Evolutionary conservation across 2,888 invertebrate species (phyloP).

Genomic region (Lacanobia oleracea): DNA sequence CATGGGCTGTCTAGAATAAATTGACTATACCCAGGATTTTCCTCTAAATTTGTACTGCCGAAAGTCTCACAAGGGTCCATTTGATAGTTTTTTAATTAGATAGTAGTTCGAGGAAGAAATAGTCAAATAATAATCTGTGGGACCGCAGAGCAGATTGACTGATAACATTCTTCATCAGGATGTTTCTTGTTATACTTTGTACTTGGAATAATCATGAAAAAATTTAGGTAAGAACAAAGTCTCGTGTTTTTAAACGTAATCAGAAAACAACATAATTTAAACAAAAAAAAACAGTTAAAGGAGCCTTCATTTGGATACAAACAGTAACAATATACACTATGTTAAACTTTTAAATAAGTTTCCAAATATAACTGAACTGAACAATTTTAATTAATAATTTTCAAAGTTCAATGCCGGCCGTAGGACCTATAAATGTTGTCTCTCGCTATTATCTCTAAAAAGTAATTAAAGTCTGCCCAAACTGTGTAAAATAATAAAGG

Average conservation of each 20-base stretch:
- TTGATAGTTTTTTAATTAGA: not conserved
- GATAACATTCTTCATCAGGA: not conserved
- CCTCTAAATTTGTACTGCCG: not conserved
- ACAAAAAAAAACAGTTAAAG: not conserved
- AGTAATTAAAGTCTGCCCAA: constrained; percentile 53
- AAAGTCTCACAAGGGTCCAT: not conserved
- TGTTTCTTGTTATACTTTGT: not conserved
- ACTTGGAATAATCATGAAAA: not conserved
- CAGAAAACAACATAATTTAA: too few relatives aligned
- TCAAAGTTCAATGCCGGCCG: constrained; percentile 34
- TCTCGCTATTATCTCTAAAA: constrained; percentile 44
- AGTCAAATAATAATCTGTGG: not conserved
- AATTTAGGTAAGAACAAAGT: not conserved
- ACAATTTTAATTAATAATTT: constrained; percentile 54
- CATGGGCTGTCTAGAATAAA: not conserved
- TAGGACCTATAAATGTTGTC: constrained; percentile 41
- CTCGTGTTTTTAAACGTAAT: too few relatives aligned
- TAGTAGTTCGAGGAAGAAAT: not conserved
- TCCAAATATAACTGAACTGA: constrained; percentile 12
- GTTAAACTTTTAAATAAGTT: constrained; percentile 27
- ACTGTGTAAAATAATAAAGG: constrained; percentile 35
- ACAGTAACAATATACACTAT: too few relatives aligned
- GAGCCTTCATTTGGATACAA: too few relatives aligned
- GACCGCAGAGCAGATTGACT: not conserved
- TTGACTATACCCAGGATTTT: not conserved